Base-by-base conservation (phyloP, 1,140 invertebrate genomes). In the Diabrotica undecimpunctata region DNA sequence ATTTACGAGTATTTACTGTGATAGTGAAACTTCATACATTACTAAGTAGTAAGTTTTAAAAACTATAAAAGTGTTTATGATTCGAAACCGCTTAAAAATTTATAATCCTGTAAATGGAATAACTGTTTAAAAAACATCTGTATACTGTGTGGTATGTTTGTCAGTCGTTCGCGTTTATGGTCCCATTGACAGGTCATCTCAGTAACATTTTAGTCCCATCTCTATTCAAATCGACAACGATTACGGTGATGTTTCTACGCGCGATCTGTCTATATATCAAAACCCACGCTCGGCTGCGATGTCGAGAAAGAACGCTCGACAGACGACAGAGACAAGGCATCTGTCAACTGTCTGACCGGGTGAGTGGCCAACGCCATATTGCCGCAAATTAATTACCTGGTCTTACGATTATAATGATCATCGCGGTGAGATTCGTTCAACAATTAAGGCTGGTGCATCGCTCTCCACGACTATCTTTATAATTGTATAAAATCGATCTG, bases 301-400 rank as follows among this genome's bases (percentile, higher is more conserved):
- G 41, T 46, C 41, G 41, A 46, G 41, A 46, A 46, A 46, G 41
- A 46, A 46, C 41, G n/a, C 41, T 46, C 41, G 41, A 46, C 41
- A 46, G 41, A 46, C 8, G 41, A 46, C 41, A 46, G 41, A 46
- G 41, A 46, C 41, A 46, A 46, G 41, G 41, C 41, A 46, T 46
- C 41, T 46, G 41, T 46, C 41, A 46, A 46, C 41, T 46, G 41
- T 46, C 41, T 46, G 41, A 46, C 41, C 41, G 41, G 41, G 41
- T 46, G 41, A 46, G 41, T 46, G 41, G 41, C 41, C 41, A 46
- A 46, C 41, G 41, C 41, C 41, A 46, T 46, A 46, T 46, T 46
- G 41, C 41, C 41, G 41, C 41, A 46, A 46, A 46, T 46, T 46
- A 46, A 46, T 46, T 46, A 46, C 41, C 41, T 46, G n/a, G 41